These are phyloP conservation scores for Temnopleurus reevesii DNA, from an alignment of 53 echinoderm and acorn worm genomes.

Conservation along the genomic window DNA sequence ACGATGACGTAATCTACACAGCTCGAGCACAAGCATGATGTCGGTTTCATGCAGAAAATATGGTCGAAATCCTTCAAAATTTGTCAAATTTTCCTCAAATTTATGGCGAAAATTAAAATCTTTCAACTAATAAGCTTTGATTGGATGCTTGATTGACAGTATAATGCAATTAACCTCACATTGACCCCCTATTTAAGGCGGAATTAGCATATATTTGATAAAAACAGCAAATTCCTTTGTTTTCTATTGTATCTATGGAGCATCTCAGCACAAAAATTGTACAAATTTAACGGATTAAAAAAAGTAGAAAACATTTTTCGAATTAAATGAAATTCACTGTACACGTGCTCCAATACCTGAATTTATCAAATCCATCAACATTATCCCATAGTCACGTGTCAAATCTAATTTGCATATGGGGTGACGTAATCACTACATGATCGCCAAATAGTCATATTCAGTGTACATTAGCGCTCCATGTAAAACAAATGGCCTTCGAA, in stretches of 20 bases:
- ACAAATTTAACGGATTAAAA: not conserved
- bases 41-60: not conserved
- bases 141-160: not conserved
- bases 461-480: not conserved
- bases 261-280: not conserved
- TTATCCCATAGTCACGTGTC: not conserved
- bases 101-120: not conserved
- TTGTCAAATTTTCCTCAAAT: not conserved
- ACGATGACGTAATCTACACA: conserved; percentile 27
- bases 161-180: not conserved
- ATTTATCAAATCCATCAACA: not conserved
- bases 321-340: not conserved
- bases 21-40: not conserved
- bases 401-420: conserved; percentile 54
- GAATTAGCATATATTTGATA: not conserved
- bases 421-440: conserved; percentile 47
- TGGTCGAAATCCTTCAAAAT: not conserved
- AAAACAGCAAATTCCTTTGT: conserved; percentile 2
- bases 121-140: not conserved
- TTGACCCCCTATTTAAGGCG: conserved; percentile 22
- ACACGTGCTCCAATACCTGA: not conserved
- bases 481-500: not conserved
- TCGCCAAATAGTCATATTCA: not conserved
- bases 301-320: conserved; percentile 20
- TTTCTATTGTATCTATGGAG: conserved; percentile 10